Percentiles rank a stretch among this genome's conserved stretches.
Conservation (phyloP, 2,797 vertebrate species). For the Gila robusta region DNA sequence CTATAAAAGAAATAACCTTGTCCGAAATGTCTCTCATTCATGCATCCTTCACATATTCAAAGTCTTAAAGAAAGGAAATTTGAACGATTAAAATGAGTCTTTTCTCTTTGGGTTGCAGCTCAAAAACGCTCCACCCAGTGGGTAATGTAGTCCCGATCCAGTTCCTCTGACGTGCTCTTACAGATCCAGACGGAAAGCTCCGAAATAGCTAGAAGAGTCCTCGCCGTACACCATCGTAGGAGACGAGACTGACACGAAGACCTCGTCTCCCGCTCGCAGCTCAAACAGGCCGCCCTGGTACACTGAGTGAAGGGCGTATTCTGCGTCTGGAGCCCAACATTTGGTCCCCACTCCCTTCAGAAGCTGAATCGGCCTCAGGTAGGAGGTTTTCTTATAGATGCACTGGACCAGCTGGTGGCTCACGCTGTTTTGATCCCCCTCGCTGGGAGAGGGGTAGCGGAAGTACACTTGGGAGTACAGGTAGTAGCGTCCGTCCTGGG, state of each 20-base stretch:
- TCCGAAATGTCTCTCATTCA: constrained; percentile 39
- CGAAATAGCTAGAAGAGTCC: constrained; percentile 87
- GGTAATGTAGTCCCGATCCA: constrained; percentile 46
- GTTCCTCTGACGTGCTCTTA: constrained; percentile 67
- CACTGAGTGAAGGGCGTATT: constrained; percentile 89
- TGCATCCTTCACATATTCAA: constrained; percentile 50
- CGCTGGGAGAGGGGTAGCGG: constrained; percentile 80
- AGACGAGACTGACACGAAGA: constrained; percentile 89
- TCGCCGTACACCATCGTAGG: constrained; percentile 82
- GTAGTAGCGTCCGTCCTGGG: constrained; percentile 89
- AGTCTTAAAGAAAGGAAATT: constrained; percentile 51
- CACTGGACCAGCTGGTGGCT: constrained; percentile 90
- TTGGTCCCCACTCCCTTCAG: constrained; percentile 91
- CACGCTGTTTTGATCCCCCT: constrained; percentile 76
- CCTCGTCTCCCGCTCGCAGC: constrained; percentile 85
- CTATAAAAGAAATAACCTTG: constrained; percentile 55
- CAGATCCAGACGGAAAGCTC: constrained; percentile 86
- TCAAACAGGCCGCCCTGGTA: constrained; percentile 93
- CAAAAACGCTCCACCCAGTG: constrained; percentile 40
- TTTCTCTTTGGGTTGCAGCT: constrained; percentile 24
- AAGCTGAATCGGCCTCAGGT: constrained; percentile 85
- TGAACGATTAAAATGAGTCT: constrained; percentile 36
- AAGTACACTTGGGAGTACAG: constrained; percentile 89
- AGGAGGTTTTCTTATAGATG: constrained; percentile 87
- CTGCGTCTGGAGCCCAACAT: constrained; percentile 87